Conservation (phyloP, 2,113 vertebrate species). For the Cephalophus harveyi region DNA sequence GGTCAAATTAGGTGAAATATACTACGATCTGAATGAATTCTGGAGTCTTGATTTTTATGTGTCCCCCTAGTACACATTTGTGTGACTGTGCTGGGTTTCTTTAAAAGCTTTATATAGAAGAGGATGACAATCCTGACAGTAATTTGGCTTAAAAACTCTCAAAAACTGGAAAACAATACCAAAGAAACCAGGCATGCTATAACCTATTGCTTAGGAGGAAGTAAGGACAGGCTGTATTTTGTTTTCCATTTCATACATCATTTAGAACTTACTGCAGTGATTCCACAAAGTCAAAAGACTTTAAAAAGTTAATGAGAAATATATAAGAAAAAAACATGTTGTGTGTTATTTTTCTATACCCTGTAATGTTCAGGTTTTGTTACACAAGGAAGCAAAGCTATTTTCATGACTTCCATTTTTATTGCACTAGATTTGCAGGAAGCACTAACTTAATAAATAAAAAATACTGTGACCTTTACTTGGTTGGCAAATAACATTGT, state of each 20-base stretch:
- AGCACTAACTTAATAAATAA: constrained; percentile 31
- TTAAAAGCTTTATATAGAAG: not conserved
- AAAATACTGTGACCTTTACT: constrained; percentile 31
- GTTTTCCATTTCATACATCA: constrained; percentile 67
- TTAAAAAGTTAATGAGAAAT: constrained; percentile 80
- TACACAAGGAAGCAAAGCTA: not conserved
- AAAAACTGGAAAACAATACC: not conserved
- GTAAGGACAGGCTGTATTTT: constrained; percentile 47
- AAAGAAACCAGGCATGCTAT: not conserved
- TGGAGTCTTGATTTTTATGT: not conserved
- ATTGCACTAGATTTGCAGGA: constrained; percentile 19
- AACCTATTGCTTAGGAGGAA: not conserved
- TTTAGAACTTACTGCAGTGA: constrained; percentile 60
- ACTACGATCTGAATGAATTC: not conserved
- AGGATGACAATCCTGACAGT: not conserved
- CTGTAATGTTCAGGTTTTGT: constrained; percentile 28
- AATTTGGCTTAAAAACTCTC: not conserved
- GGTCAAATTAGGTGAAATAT: not conserved
- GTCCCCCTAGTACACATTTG: not conserved
- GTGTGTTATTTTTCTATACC: constrained; percentile 47
- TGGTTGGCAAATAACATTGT: constrained; percentile 24
- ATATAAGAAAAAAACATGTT: constrained; percentile 61
- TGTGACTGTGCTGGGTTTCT: not conserved
- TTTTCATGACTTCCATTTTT: constrained; percentile 59
- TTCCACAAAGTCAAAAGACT: constrained; percentile 71